phyloP scores from a whole-genome alignment of 2,113 vertebrate species.

The Sardina pilchardus region DNA sequence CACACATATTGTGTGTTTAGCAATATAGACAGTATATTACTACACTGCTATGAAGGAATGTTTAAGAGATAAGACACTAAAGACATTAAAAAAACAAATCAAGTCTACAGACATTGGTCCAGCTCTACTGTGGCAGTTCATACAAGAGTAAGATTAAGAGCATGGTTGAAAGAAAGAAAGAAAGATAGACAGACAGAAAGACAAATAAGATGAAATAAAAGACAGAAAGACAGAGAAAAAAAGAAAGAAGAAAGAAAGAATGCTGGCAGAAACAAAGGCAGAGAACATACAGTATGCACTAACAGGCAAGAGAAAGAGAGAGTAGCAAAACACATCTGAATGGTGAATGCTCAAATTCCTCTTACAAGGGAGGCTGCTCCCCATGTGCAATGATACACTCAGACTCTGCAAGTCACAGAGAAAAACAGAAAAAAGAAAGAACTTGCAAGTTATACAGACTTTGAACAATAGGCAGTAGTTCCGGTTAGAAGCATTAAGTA shows the following conservation, averaged over 20 bases:
- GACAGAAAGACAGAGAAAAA: slow-evolving; percentile 29
- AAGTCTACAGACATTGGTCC: slow-evolving; percentile 80
- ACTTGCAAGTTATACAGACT: slow-evolving; percentile 71
- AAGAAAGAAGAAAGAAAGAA: slow-evolving; percentile 19
- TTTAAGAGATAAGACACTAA: slow-evolving; percentile 84
- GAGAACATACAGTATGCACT: neutral
- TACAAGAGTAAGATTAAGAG: slow-evolving; percentile 47
- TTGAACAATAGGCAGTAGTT: slow-evolving; percentile 75
- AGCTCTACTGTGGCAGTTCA: slow-evolving; percentile 75
- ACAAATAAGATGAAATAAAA: slow-evolving; percentile 21
- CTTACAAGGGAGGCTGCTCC: slow-evolving; percentile 51
- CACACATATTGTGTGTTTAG: slow-evolving; percentile 54
- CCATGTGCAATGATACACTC: slow-evolving; percentile 60
- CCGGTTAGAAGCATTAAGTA: slow-evolving; percentile 71
- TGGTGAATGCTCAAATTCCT: slow-evolving; percentile 40
- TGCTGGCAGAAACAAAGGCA: neutral
- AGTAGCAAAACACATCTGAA: slow-evolving; percentile 24
- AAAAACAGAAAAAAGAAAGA: slow-evolving; percentile 54
- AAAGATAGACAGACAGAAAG: slow-evolving; percentile 32
- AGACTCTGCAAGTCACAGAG: slow-evolving; percentile 42
- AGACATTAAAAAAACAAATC: slow-evolving; percentile 63
- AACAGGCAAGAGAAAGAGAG: slow-evolving; percentile 33
- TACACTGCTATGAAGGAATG: slow-evolving; percentile 80
- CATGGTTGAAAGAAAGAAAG: slow-evolving; percentile 23
- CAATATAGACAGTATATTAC: slow-evolving; percentile 72